Evolutionary conservation across 2,113 vertebrate species (phyloP), one percentile per base, ranked within the genome.

Genomic region (Salminus brasiliensis): DNA sequence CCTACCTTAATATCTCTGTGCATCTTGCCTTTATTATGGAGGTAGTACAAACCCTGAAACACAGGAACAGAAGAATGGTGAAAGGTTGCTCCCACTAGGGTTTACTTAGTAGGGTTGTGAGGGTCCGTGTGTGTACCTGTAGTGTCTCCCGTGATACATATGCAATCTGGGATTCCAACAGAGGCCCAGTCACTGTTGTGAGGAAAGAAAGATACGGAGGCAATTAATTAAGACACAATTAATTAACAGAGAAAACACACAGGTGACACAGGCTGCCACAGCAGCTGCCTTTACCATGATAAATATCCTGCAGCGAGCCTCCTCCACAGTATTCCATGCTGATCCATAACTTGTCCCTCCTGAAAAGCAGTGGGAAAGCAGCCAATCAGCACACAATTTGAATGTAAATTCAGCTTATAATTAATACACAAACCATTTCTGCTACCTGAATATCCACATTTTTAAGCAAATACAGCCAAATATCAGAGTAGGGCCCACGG

Each of bases 281-380:
- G 32, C 41, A 75, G 16, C 13, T 4, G 32, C 45, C 9, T 87
- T 57, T 94, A 98, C 97, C 94, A 43, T 98, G 97, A 90, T 98
- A 99, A 87, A 99, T 98, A 85, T 99, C 98, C 74, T 99, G 98
- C 76, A 99, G 95, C 43, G 98, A 99, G 78, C 97, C 98, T 10
- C 97, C 97, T 81, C 97, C 97, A 90, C 97, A 99, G 89, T 97
- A 98, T 84, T 99, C 97, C 97, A 99, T 99, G 89, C 97, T 97
- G 88, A 99, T 99, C 97, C 97, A 99, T 72, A 99, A 92, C 88
- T 98, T 99, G 93, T 99, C 97, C 91, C 97, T 94, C 91, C 97
- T 99, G 89, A 84, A 90, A 85, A 76, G 67, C 21, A 8, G 66
- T 18, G 55, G 49, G 72, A 53, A 62, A 60, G 53, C 62, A 72